Percentiles rank a stretch among this genome's conserved stretches.
These are phyloP conservation scores for Pantherophis guttatus DNA, from an alignment of 2,113 vertebrate species.

Conservation along the genomic window DNA sequence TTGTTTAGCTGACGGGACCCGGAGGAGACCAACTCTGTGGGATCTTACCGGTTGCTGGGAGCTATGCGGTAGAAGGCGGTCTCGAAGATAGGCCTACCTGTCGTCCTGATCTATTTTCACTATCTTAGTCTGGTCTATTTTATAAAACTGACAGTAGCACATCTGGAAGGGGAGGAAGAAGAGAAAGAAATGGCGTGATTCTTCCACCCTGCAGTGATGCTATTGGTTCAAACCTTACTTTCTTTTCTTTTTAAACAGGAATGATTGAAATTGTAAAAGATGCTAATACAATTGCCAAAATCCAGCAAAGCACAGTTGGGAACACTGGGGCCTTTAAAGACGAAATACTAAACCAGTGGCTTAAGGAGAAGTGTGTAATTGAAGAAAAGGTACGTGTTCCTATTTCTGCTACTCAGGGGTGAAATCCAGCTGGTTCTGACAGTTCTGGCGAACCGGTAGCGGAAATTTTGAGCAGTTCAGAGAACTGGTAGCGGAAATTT, in stretches of 20 bases:
- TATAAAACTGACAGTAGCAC: neutral
- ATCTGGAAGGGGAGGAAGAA: neutral
- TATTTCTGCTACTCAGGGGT: neutral
- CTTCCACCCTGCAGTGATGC: neutral
- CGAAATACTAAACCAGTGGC: slow-evolving; percentile 94
- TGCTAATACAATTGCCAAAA: slow-evolving; percentile 97
- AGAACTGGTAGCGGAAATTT: too few species aligned
- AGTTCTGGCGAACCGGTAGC: too few species aligned
- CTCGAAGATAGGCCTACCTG: too few species aligned
- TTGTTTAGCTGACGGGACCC: too few species aligned
- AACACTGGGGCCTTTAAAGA: slow-evolving; percentile 97
- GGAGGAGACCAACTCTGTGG: too few species aligned
- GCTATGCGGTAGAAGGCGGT: too few species aligned
- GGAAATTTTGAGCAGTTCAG: too few species aligned
- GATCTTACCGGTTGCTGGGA: too few species aligned
- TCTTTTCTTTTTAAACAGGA: slow-evolving; percentile 67
- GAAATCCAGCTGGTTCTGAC: too few species aligned
- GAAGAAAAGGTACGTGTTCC: slow-evolving; percentile 85
- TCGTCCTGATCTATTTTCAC: neutral
- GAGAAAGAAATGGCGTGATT: neutral
- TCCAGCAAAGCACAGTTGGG: slow-evolving; percentile 95
- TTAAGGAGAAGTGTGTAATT: slow-evolving; percentile 87
- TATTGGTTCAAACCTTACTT: neutral
- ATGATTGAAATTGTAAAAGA: slow-evolving; percentile 99
- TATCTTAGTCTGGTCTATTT: neutral